These are phyloP conservation scores for Malurus splendens DNA, from an alignment of 2,797 vertebrate species.

Conservation along the genomic window DNA sequence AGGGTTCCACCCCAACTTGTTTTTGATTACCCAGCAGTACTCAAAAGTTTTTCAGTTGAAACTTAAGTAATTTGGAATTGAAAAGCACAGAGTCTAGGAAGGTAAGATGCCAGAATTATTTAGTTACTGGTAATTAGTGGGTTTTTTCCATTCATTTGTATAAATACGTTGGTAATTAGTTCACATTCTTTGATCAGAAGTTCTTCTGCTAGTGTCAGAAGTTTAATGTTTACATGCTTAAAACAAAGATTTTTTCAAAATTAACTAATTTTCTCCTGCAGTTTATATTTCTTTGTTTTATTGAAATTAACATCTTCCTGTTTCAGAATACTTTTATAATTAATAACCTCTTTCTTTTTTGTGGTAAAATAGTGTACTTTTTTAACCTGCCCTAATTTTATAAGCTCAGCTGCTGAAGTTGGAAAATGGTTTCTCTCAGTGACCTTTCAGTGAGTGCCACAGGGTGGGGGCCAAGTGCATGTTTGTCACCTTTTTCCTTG, in stretches of 20 bases:
- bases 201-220: background rate
- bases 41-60: background rate
- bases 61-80: background rate
- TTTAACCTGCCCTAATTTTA: background rate
- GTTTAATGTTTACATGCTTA: background rate
- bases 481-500: background rate
- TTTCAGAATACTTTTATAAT: background rate
- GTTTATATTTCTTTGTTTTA: background rate
- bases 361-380: background rate
- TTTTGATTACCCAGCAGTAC: background rate
- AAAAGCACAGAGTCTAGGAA: background rate
- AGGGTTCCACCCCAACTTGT: background rate
- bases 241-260: background rate
- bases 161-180: background rate
- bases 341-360: background rate
- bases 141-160: background rate
- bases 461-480: background rate
- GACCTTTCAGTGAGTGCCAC: constrained; percentile 2
- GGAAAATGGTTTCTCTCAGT: background rate
- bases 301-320: background rate
- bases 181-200: background rate
- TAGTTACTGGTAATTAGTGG: background rate
- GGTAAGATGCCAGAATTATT: background rate
- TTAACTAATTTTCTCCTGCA: background rate
- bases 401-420: background rate